A percentile compares a stretch with the other conserved stretches of the same genome.
Evolutionary conservation across 1,140 invertebrate species (phyloP).

Genomic region (Heliconius nattereri): DNA sequence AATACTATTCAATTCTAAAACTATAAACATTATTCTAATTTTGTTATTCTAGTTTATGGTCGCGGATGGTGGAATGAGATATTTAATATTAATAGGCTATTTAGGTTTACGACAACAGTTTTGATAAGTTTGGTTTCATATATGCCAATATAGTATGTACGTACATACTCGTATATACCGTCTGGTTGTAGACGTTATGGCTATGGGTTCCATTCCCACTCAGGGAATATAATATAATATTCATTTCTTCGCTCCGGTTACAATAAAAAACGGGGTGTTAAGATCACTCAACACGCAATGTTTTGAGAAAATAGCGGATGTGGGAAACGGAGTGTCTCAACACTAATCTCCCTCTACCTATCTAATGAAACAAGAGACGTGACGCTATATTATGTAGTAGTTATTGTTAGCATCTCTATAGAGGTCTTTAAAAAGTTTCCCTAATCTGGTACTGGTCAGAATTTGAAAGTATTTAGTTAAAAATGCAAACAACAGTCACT

Average conservation of each 20-base stretch:
- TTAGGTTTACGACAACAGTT: slow-evolving; percentile 10
- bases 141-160: neutral
- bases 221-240: no score
- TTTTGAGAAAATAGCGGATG: no score
- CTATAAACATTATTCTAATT: slow-evolving; percentile 14
- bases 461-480: neutral
- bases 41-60: neutral
- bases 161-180: neutral
- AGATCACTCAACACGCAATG: no score
- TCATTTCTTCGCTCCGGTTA: no score
- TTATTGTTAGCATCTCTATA: neutral
- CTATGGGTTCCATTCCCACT: no score
- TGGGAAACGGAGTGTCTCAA: no score
- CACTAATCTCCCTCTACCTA: no score
- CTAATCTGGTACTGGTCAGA: neutral
- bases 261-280: no score
- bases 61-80: slow-evolving; percentile 11
- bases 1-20: slow-evolving; percentile 14
- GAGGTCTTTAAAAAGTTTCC: neutral
- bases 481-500: neutral
- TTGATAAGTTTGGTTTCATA: neutral
- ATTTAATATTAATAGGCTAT: slow-evolving; percentile 17
- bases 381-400: no score
- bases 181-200: no score
- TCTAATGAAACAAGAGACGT: no score